Percentiles rank a stretch among this genome's conserved stretches.
These are phyloP conservation scores for Typhlichthys eigenmanni DNA, from an alignment of 2,797 vertebrate species.

Conservation along the genomic window DNA sequence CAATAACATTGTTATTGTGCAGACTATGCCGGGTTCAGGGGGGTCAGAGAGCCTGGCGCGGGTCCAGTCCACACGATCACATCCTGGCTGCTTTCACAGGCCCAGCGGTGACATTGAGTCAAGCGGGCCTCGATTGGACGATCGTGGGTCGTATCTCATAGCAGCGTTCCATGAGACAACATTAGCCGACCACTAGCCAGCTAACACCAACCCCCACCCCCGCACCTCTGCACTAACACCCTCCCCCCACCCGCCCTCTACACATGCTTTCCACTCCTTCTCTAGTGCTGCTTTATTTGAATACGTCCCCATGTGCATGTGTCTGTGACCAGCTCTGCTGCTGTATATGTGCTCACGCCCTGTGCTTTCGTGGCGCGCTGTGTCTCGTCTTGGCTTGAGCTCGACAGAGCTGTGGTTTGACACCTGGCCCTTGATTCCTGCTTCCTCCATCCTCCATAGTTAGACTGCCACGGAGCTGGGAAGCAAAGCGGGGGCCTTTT, in stretches of 20 bases:
- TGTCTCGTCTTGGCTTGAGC: conserved; percentile 57
- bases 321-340: conserved; percentile 47
- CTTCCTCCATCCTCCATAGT: conserved; percentile 5
- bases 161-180: conserved; percentile 19
- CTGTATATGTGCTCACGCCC: conserved; percentile 46
- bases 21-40: conserved; percentile 42
- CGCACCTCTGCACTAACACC: conserved; percentile 31
- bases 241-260: conserved; percentile 43
- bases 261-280: conserved; percentile 34
- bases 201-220: conserved; percentile 20
- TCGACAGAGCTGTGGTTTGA: conserved; percentile 50
- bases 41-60: conserved; percentile 50
- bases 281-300: background rate
- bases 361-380: conserved; percentile 59
- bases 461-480: conserved; percentile 37
- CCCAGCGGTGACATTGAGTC: conserved; percentile 17
- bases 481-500: conserved; percentile 47
- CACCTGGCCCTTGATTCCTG: conserved; percentile 20
- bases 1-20: conserved; percentile 66
- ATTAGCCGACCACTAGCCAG: conserved; percentile 58
- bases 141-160: conserved; percentile 19
- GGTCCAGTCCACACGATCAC: conserved; percentile 5
- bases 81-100: background rate
- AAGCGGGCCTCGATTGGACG: conserved; percentile 7
- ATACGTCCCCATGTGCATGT: conserved; percentile 4